phyloP scores from a whole-genome alignment of 2,888 invertebrate genomes.

The Dryococelus australis region DNA sequence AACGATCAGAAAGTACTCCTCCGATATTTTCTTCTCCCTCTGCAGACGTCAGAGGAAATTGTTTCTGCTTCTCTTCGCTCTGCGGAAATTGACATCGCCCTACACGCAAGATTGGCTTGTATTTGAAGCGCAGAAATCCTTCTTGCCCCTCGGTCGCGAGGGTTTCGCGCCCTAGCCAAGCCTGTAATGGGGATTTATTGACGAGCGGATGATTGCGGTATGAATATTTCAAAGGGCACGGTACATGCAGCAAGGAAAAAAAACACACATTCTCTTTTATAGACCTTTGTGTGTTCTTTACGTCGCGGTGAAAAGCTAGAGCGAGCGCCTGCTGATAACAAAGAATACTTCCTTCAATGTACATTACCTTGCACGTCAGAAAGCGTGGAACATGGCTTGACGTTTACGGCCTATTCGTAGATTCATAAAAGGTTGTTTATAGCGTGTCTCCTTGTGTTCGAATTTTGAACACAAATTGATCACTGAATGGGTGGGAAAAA shows the following conservation, averaged over 20 bases:
- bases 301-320: background rate
- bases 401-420: no score
- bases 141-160: background rate
- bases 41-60: conserved; percentile 10
- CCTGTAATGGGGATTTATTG: conserved; percentile 9
- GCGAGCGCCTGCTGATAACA: background rate
- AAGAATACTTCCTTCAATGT: background rate
- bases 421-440: no score
- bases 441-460: no score
- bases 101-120: background rate
- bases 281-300: conserved; percentile 1
- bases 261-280: background rate
- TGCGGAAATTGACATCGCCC: background rate
- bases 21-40: background rate
- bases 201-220: conserved; percentile 11
- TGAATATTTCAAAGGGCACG: conserved; percentile 11
- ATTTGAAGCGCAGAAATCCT: background rate
- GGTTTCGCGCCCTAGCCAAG: background rate
- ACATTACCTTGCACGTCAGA: background rate
- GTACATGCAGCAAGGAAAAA: background rate
- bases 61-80: background rate
- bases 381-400: background rate
- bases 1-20: background rate
- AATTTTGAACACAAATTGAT: no score
- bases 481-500: no score